Base-by-base conservation (phyloP, 1,140 invertebrate genomes). In the Drosophila gunungcola region DNA sequence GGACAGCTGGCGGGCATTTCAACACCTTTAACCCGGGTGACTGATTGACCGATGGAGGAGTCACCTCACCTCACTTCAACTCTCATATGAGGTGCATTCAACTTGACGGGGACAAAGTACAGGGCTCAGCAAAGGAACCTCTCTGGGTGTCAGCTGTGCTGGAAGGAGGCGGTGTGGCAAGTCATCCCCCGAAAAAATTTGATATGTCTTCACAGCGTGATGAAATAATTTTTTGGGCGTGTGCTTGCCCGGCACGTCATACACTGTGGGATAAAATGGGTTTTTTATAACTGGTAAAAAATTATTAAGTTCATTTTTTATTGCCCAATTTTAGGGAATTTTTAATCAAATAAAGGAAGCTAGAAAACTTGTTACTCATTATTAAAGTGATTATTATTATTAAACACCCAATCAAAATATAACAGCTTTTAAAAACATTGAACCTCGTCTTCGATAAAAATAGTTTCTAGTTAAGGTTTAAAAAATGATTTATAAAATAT, bases 181-280 rank as follows among this genome's bases (percentile, higher is more conserved):
- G 76, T 70, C 63, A 70, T 70, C 63, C 70, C 78, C 73, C 64
- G 25, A 58, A 80, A 80, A 84, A 76, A 86, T 82, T 55, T 79
- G 54, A 76, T 79, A 88, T 83, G 79, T 62, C 69, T 68, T 58
- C 41, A n/a, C 70, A 57, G 55, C 43, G 36, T 75, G 74, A 62
- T 68, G 69, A 73, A 75, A 79, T 76, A 43, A 53, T 68, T 73
- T 72, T 79, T 85, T 84, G 79, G 83, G 82, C 69, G 79, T 88
- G 83, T 86, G 48, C 55, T 25, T n/a, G 25, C 11, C 41, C 39
- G 25, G 52, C 61, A 61, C 78, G 72, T 41, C 62, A 61, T 51
- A 45, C 57, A 57, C 46, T 21, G 5, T 32, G 5, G 7, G 7
- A 32, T 6, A 1, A 32, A 32, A 32, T 32, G 1, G 1, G 6